These are phyloP conservation scores for Ennomos fuscantarius DNA, from an alignment of 2,888 invertebrate genomes.

Conservation along the genomic window DNA sequence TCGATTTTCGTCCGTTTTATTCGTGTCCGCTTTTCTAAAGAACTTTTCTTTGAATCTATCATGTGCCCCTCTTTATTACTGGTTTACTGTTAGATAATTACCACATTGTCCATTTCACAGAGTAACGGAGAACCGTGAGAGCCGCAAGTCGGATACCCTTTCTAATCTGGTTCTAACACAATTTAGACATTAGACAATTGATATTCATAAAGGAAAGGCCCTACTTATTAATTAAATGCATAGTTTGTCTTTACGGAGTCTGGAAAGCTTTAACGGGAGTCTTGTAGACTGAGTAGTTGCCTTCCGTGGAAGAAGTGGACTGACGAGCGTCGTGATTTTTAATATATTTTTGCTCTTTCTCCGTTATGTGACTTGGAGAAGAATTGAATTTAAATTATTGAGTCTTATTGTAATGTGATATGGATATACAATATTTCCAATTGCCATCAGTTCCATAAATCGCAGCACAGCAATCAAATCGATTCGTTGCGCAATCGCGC, in stretches of 20 bases:
- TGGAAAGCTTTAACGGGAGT: too few species aligned
- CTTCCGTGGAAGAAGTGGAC: too few species aligned
- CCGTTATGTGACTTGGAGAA: too few species aligned
- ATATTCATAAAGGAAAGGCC: background rate
- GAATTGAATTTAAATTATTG: too few species aligned
- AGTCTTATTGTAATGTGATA: background rate
- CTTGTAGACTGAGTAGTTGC: too few species aligned
- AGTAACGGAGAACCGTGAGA: constrained; percentile 22
- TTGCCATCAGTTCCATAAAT: constrained; percentile 9
- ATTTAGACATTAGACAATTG: background rate
- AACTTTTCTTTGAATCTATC: background rate
- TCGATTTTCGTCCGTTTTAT: too few species aligned
- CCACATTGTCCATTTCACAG: constrained; percentile 2
- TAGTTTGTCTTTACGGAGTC: too few species aligned
- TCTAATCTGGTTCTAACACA: constrained; percentile 31
- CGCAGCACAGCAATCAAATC: constrained; percentile 36
- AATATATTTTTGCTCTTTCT: too few species aligned
- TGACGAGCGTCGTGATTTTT: too few species aligned
- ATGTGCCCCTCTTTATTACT: constrained; percentile 8
- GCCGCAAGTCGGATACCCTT: constrained; percentile 31
- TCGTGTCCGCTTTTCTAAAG: too few species aligned
- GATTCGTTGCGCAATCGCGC: constrained; percentile 44
- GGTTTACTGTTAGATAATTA: background rate
- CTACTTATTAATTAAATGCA: too few species aligned
- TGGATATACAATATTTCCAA: background rate